Base-by-base conservation (phyloP, 2,888 invertebrate genomes). In the Fragum sueziense region DNA sequence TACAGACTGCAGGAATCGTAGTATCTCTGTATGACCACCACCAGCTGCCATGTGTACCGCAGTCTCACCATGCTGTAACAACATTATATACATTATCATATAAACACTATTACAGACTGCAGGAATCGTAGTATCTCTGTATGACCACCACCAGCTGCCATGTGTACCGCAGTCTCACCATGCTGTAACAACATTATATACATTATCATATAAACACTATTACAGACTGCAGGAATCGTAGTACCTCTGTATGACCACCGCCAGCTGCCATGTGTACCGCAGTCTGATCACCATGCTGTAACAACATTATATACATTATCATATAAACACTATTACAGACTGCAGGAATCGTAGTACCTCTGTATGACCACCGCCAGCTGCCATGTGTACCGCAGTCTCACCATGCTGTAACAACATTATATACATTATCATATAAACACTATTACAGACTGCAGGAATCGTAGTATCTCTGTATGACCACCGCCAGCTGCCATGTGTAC, bases 251-350 rank as follows among this genome's bases (percentile, higher is more conserved):
- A 82, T 94, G 94, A 22, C 95, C 95, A 52, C 93, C 93, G 67
- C 94, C 94, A 52, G 94, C 94, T 52, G 95, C 94, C 83, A 95
- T 92, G 86, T 95, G 95, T 54, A 95, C 91, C 6, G 94, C 94
- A n/a, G 94, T 94, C n/a, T n/a, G n/a, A 90, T 95, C 95, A 51
- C 95, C 95, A 89, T 94, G 93, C 95, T 95, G 88, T 31, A 85
- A 94, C 94, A 91, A 92, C 92, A 89, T 94, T 94, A 20, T 89
- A 80, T 25, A 91, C 88, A 67, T 92, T 90, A 89, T 94, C 94
- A 20, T 47, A 94, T 86, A 85, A 94, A 92, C 11, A 93, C 94
- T n/a, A 94, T 94, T 84, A 94, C 94, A 82, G 93, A 91, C 70
- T 94, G 92, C 17, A 95, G 91, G 75, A 94, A 92, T 84, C 93